phyloP scores from a whole-genome alignment of 2,888 invertebrate species.

The Hyposoter dolosus region DNA sequence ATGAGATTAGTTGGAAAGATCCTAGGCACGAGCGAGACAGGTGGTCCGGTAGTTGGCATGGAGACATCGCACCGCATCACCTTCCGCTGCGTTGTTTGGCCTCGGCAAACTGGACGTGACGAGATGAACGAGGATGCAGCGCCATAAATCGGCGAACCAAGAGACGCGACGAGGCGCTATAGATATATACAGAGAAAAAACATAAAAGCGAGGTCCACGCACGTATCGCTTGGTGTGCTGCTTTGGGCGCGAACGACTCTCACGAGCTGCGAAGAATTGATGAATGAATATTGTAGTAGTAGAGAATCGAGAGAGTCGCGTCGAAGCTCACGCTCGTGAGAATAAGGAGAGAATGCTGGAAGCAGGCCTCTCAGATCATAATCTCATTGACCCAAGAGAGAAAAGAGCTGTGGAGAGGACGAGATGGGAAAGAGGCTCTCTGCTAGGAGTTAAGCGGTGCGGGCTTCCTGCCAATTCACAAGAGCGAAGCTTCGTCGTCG shows the following conservation, averaged over 20 bases:
- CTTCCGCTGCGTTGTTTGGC: conserved; percentile 52
- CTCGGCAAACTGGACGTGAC: conserved; percentile 44
- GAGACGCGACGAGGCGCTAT: background rate
- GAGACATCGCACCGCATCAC: conserved; percentile 43
- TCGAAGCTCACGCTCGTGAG: conserved; percentile 38
- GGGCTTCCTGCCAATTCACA: conserved; percentile 82
- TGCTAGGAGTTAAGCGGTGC: conserved; percentile 79
- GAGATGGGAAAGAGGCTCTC: background rate
- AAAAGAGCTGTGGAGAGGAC: conserved; percentile 19
- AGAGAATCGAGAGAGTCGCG: conserved; percentile 51
- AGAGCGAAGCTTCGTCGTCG: conserved; percentile 77
- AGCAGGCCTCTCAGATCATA: conserved; percentile 73
- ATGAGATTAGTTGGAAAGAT: conserved; percentile 55
- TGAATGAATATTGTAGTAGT: conserved; percentile 67
- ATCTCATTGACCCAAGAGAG: conserved; percentile 77
- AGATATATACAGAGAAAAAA: background rate
- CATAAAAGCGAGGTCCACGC: background rate
- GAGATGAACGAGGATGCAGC: conserved; percentile 50
- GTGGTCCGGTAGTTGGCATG: conserved; percentile 60
- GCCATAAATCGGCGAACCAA: conserved; percentile 49
- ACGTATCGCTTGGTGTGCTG: conserved; percentile 3
- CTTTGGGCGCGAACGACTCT: conserved; percentile 47
- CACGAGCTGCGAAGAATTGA: conserved; percentile 56
- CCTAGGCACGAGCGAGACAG: conserved; percentile 60
- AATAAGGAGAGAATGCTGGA: conserved; percentile 36